Evolutionary conservation across 2,888 invertebrate species (phyloP), one percentile per base, ranked within the genome.

Genomic region (Coelopa pilipes): DNA sequence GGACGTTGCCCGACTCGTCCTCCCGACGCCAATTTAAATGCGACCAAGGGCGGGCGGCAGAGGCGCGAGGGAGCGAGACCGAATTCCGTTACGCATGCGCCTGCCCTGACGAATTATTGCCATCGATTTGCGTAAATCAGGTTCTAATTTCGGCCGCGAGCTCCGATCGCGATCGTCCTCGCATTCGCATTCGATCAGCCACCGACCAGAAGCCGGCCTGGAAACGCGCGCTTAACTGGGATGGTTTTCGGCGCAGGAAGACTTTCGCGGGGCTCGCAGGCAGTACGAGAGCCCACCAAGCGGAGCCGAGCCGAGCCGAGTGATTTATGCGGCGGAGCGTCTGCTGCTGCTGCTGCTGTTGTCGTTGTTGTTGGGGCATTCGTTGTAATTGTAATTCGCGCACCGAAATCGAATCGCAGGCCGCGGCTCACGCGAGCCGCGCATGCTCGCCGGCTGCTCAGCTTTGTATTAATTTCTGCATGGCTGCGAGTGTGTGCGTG

Each of bases 81-180:
- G 67, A 72, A 60, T 60, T 17, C 67, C 72, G 72, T 66, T 72
- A 72, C 72, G 72, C 66, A 72, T 72, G 66, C 72, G 72, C 67
- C 17, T 60, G 24, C 49, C 19, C 46, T 65, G 71, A 45, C 65
- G 63, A 55, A 71, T 65, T 53, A 65, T 71, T 65, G 45, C 65
- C 65, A 65, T 65, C 71, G 71, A 65, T 71, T 71, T 71, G 71
- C 63, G 71, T 71, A 71, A 71, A 71, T 71, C 71, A 71, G 71
- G 71, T 65, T 71, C 71, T 71, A 71, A 65, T 71, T 65, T 71
- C 46, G 45, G 55, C 55, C 45, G 12, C n/a, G 12, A 47, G 60
- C 50, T 15, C 50, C 12, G 7, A 34, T 34, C 34, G 34, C 34
- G 34, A 34, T 34, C 34, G 17, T 19, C 46, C 62, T 49, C 17